A percentile compares a stretch with the other conserved stretches of the same genome.
These are phyloP conservation scores for Piliocolobus tephrosceles DNA, from an alignment of 2,113 vertebrate genomes.

Conservation along the genomic window DNA sequence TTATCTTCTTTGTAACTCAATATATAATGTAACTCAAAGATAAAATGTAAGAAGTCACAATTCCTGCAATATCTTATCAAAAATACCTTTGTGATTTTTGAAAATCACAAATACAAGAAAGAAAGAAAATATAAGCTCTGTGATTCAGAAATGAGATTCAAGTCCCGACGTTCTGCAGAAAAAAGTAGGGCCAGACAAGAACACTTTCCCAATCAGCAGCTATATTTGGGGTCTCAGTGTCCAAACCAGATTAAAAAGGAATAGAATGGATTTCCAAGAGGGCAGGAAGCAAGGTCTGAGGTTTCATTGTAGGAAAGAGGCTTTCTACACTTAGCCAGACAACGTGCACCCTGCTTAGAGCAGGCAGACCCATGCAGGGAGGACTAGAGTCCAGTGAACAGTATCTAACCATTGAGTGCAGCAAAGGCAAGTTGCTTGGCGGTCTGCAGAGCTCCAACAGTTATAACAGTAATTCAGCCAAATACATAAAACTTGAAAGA, in stretches of 20 bases:
- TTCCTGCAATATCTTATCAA: neutral
- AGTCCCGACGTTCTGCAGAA: neutral
- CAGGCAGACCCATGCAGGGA: neutral
- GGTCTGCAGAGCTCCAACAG: neutral
- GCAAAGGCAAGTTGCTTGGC: neutral
- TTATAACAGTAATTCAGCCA: neutral
- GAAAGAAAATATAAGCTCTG: neutral
- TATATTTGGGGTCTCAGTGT: neutral
- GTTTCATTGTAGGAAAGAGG: neutral
- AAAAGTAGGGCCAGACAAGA: neutral
- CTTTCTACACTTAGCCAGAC: neutral
- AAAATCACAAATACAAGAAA: no score
- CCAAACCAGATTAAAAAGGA: neutral
- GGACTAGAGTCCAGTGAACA: neutral
- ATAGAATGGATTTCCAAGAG: neutral
- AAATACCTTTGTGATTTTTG: no score
- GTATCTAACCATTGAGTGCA: neutral
- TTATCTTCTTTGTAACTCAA: slow-evolving; percentile 24
- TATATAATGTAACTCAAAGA: neutral
- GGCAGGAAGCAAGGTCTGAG: neutral
- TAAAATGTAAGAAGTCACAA: slow-evolving; percentile 6
- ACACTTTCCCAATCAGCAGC: neutral
- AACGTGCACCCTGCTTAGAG: neutral
- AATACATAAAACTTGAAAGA: neutral
- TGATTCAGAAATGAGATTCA: slow-evolving; percentile 10